These are phyloP conservation scores for Porites australiensis DNA, from an alignment of 64 coral and sea anemone genomes.

Conservation along the genomic window DNA sequence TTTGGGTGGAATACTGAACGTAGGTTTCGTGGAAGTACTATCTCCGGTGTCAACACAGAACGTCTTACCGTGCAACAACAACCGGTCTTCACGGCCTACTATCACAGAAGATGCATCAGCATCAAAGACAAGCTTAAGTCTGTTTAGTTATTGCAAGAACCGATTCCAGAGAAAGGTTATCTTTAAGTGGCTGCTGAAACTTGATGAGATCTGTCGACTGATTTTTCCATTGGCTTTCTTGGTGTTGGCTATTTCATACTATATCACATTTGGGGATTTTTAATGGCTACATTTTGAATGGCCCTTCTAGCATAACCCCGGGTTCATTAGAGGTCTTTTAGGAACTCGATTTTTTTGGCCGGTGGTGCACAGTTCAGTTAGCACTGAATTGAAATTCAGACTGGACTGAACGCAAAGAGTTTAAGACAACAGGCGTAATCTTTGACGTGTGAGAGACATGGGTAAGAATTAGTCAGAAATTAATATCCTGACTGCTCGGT, in stretches of 20 bases:
- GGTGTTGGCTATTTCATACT: conserved; percentile 10
- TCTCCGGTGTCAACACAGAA: neutral
- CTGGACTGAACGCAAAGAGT: no score
- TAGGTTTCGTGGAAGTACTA: neutral
- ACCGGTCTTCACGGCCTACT: neutral
- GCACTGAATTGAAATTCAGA: no score
- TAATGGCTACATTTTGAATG: neutral
- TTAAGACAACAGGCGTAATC: no score
- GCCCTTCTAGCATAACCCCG: no score
- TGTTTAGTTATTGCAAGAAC: neutral
- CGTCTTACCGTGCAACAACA: conserved; percentile 11
- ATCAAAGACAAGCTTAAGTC: neutral
- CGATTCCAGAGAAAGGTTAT: neutral
- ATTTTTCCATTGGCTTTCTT: conserved; percentile 9
- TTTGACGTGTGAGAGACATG: no score
- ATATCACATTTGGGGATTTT: neutral
- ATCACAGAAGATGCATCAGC: neutral
- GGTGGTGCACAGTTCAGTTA: no score
- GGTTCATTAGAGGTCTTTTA: no score
- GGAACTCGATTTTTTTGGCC: no score
- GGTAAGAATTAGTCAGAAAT: no score
- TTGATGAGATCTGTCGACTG: conserved; percentile 27
- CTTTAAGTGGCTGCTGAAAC: neutral
- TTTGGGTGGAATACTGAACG: neutral
- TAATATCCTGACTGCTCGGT: no score